Conservation (phyloP, 1,140 invertebrate genomes). For the Harpegnathos saltator region DNA sequence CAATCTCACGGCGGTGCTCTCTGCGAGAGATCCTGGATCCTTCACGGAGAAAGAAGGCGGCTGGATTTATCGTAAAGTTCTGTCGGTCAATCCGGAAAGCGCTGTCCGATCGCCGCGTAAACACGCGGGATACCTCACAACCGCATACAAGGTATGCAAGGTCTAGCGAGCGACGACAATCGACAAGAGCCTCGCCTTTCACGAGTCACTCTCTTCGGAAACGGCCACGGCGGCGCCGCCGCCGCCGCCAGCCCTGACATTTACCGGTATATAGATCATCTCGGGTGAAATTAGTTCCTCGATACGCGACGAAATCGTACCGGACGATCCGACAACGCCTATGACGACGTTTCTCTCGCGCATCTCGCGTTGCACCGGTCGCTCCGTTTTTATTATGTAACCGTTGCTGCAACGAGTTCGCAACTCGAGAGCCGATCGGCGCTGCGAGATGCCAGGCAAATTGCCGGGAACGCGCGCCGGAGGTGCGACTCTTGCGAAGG, state of each 20-base stretch:
- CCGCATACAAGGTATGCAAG: slow-evolving; percentile 75
- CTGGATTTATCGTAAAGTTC: background rate
- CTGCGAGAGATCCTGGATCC: background rate
- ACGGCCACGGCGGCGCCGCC: too few relatives aligned
- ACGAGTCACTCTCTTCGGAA: slow-evolving; percentile 68
- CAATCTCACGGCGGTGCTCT: background rate
- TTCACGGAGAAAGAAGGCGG: too few relatives aligned
- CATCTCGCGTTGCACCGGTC: background rate
- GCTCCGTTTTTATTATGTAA: slow-evolving; percentile 19
- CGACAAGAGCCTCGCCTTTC: slow-evolving; percentile 74
- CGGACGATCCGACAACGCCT: slow-evolving; percentile 16
- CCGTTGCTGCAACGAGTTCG: slow-evolving; percentile 1
- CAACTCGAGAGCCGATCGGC: background rate
- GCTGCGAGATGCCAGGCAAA: background rate
- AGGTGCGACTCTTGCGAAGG: background rate
- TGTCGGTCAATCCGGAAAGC: background rate
- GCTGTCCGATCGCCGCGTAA: background rate
- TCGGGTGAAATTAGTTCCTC: slow-evolving; percentile 67
- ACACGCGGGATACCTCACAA: slow-evolving; percentile 16
- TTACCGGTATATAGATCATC: slow-evolving; percentile 70
- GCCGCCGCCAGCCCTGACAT: slow-evolving; percentile 71
- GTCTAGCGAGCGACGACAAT: slow-evolving; percentile 63
- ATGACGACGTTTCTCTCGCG: background rate
- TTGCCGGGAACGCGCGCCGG: background rate
- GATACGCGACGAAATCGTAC: slow-evolving; percentile 34